These are phyloP conservation scores for Sebastes hubbsi DNA, from an alignment of 2,797 vertebrate genomes.

Conservation along the genomic window DNA sequence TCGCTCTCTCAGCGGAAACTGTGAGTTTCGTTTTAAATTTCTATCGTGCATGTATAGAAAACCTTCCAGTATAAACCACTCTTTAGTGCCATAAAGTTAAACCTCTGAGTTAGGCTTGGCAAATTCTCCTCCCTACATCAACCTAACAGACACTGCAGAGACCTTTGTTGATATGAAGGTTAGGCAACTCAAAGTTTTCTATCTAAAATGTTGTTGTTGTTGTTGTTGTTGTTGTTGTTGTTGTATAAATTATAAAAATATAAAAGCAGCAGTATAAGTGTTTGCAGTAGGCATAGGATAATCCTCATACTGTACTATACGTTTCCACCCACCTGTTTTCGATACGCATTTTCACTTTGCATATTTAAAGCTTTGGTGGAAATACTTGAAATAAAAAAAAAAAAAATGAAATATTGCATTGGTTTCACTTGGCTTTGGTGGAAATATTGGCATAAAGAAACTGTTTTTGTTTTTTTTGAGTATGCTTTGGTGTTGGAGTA, in stretches of 20 bases:
- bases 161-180: background rate
- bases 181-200: background rate
- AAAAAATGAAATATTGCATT: background rate
- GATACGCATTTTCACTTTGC: background rate
- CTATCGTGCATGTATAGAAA: background rate
- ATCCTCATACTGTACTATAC: background rate
- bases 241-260: too few relatives aligned
- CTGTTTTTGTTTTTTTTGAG: background rate
- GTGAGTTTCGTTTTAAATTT: constrained; percentile 67
- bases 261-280: background rate
- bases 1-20: constrained; percentile 71
- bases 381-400: background rate
- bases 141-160: background rate
- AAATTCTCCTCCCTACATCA: background rate
- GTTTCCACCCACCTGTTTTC: background rate
- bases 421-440: background rate
- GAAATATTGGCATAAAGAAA: background rate
- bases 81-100: background rate
- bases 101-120: background rate
- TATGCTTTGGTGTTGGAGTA: background rate
- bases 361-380: background rate
- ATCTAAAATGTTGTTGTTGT: background rate
- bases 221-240: background rate
- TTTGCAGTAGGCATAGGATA: background rate
- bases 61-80: background rate